A percentile compares a stretch with the other conserved stretches of the same genome.
phyloP scores from a whole-genome alignment of 1,140 invertebrate species.

The Vanessa tameamea region DNA sequence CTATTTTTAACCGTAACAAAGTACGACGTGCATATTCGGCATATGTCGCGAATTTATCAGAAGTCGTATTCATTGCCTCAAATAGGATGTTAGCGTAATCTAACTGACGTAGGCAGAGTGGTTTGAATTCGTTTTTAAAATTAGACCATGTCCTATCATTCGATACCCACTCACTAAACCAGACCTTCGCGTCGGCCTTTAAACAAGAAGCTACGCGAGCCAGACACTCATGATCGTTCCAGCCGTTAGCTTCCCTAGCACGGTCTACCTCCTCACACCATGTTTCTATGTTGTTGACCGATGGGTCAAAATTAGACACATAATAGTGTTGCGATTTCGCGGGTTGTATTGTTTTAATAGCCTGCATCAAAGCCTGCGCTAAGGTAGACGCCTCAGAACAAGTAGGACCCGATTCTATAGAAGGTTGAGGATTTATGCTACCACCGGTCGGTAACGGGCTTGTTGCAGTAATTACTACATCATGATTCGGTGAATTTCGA shows the following conservation, averaged over 20 bases:
- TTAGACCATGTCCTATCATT: constrained; percentile 35
- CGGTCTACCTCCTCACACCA: constrained; percentile 34
- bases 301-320: constrained; percentile 34
- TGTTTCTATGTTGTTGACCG: constrained; percentile 20
- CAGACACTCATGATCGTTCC: constrained; percentile 39
- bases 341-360: constrained; percentile 6
- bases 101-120: constrained; percentile 21
- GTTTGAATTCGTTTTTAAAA: constrained; percentile 39
- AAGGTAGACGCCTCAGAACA: background rate
- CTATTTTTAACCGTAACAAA: constrained; percentile 36
- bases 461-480: no score
- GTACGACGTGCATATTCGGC: constrained; percentile 38
- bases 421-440: no score
- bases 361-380: background rate
- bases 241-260: constrained; percentile 22
- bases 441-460: no score
- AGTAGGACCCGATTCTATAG: no score
- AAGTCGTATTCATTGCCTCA: constrained; percentile 34
- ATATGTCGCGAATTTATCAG: constrained; percentile 34
- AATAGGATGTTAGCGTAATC: constrained; percentile 39
- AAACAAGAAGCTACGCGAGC: constrained; percentile 34
- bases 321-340: constrained; percentile 21
- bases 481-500: no score
- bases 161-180: constrained; percentile 41
- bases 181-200: constrained; percentile 37